These are phyloP conservation scores for Gasteruption jaculator DNA, from an alignment of 2,888 invertebrate genomes.

Conservation along the genomic window DNA sequence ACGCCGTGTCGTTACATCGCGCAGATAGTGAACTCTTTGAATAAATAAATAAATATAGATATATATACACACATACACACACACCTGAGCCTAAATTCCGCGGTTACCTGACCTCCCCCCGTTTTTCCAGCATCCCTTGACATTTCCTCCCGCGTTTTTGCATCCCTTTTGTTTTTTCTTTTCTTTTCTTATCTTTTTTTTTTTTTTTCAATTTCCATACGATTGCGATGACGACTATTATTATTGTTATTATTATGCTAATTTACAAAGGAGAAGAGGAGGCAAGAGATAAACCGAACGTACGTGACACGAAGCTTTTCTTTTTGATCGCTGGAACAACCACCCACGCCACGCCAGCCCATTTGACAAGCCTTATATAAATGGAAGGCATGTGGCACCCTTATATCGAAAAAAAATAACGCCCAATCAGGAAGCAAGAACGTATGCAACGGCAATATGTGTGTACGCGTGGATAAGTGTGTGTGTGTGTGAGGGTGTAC, in stretches of 20 bases:
- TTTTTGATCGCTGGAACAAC: constrained; percentile 17
- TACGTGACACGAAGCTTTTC: constrained; percentile 21
- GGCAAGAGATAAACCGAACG: neutral
- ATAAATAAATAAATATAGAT: too few species aligned
- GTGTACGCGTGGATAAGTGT: constrained; percentile 20
- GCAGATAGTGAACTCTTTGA: constrained; percentile 33
- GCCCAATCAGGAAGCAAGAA: constrained; percentile 45
- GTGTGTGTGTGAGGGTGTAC: constrained; percentile 7
- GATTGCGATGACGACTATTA: too few species aligned
- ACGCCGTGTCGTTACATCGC: constrained; percentile 31
- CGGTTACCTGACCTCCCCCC: too few species aligned
- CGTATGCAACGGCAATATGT: constrained; percentile 34
- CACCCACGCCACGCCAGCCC: too few species aligned
- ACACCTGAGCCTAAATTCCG: too few species aligned
- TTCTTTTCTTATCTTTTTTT: too few species aligned
- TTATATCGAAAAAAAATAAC: constrained; percentile 46
- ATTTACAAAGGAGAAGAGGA: neutral
- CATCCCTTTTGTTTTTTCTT: too few species aligned
- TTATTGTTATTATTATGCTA: too few species aligned
- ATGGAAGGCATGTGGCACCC: constrained; percentile 36
- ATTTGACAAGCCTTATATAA: constrained; percentile 5
- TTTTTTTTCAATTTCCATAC: too few species aligned
- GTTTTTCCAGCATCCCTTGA: too few species aligned
- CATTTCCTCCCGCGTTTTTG: too few species aligned
- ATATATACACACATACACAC: too few species aligned